Conservation (phyloP, 2,113 vertebrate species). For the Syngnathus floridae region DNA sequence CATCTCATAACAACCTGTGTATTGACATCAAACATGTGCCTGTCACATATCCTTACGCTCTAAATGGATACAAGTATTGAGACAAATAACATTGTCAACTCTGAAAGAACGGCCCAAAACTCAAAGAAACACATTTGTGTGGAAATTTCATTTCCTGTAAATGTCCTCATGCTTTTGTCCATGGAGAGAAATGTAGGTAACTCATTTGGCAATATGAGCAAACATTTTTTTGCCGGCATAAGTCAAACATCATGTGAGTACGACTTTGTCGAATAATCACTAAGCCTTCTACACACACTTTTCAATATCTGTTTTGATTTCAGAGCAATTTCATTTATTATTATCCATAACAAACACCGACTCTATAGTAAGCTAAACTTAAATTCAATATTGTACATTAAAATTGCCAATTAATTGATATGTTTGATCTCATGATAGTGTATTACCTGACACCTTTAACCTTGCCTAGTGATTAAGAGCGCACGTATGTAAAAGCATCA, state of each 20-base stretch:
- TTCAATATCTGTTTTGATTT: neutral
- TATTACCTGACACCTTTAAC: neutral
- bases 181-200: neutral
- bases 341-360: neutral
- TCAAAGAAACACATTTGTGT: neutral
- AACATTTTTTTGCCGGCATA: no score
- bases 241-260: no score
- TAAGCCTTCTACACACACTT: neutral
- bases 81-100: neutral
- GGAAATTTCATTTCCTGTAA: neutral
- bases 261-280: no score
- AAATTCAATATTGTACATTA: neutral
- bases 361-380: no score
- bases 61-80: neutral
- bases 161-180: neutral
- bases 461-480: neutral
- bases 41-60: constrained; percentile 34
- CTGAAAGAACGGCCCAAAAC: neutral
- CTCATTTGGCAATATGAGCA: no score
- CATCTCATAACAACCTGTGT: neutral
- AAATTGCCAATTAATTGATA: neutral
- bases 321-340: neutral
- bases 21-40: constrained; percentile 22
- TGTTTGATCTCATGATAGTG: neutral
- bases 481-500: constrained; percentile 9